A percentile compares a stretch with the other conserved stretches of the same genome.
These are phyloP conservation scores for Dolichopus griseipennis DNA, from an alignment of 2,888 invertebrate genomes.

Conservation along the genomic window DNA sequence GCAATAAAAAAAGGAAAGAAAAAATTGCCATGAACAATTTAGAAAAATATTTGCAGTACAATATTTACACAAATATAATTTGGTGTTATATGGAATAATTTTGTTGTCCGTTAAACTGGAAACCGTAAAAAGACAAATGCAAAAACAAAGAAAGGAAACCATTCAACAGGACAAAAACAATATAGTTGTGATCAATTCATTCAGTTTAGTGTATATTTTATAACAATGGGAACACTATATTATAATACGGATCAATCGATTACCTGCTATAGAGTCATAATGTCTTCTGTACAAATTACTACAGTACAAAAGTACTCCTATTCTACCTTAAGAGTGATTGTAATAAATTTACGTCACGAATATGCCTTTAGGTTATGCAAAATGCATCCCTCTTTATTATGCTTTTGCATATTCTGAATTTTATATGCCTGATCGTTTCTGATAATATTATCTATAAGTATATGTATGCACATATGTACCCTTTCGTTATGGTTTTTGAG, in stretches of 20 bases:
- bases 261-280: no score
- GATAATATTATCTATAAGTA: not conserved
- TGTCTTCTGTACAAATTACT: no score
- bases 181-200: not conserved
- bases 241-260: no score
- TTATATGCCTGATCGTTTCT: not conserved
- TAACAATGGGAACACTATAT: not conserved
- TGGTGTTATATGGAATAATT: not conserved
- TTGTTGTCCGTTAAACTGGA: not conserved
- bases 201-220: not conserved
- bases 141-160: not conserved
- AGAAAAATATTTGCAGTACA: not conserved
- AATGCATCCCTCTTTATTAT: not conserved
- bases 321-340: not conserved
- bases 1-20: no score
- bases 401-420: no score
- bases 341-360: constrained; percentile 3
- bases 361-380: not conserved
- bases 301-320: no score
- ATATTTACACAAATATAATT: not conserved
- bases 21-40: no score
- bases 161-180: not conserved
- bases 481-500: no score
- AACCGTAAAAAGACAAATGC: not conserved
- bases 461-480: no score